Evolutionary conservation across 1,140 invertebrate species (phyloP), one percentile per base, ranked within the genome.

Genomic region (Drusus annulatus): DNA sequence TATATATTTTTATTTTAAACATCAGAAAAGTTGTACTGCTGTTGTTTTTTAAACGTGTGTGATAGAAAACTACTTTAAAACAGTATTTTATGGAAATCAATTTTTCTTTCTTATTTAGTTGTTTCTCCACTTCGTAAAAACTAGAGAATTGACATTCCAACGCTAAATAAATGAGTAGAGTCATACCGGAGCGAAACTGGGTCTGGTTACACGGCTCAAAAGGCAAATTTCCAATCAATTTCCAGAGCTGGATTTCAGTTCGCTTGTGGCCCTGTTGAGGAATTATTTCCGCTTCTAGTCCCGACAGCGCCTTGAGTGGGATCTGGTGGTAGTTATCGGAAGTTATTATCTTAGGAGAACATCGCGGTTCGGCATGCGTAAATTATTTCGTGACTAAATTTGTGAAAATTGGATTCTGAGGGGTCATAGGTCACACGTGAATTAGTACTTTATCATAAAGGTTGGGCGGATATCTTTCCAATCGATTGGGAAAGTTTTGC

Each of bases 171-270:
- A 36, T 7, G 5, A 36, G 31, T 36, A 68, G 13, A 68, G 8
- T 2, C 16, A 16, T 25, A 15, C 65, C 50, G 10, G 16, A 69
- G 65, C 36, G 65, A 74, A 1, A n/a, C 21, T 25, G n/a, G 17
- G 21, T 15, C 23, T 16, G 25, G 62, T 81, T 69, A 54, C 68
- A 83, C 69, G 81, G 81, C 65, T 80, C 78, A 71, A 74, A 68
- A 80, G 58, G 78, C 81, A 80, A 83, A 83, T 83, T 83, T 83
- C 81, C 81, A 83, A 83, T 83, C 81, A 83, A 83, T 83, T 83
- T 83, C 52, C 69, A 56, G 51, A 65, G 65, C 60, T 83, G 76
- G 62, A 78, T 78, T 80, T 80, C 52, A 65, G 65, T 73, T 50
- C 63, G 51, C 60, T 50, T 25, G 56, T 19, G 36, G 76, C 36